Evolutionary conservation across 2,797 vertebrate species (phyloP), one percentile per base, ranked within the genome.

Genomic region (Scyliorhinus canicula): DNA sequence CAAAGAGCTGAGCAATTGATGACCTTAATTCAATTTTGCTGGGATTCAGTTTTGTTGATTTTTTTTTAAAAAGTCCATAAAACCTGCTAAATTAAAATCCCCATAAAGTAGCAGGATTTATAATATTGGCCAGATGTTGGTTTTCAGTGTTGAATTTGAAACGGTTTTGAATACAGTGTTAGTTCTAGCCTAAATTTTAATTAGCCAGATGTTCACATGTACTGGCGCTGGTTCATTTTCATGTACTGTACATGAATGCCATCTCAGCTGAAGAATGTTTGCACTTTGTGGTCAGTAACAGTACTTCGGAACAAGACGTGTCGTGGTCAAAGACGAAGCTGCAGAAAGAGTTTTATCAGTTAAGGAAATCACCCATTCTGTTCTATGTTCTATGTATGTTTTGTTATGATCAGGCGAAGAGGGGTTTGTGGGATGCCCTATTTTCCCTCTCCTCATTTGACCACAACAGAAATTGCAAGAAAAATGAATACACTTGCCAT

Each of bases 71-170:
- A 57, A n/a, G 14, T 60, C 52, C 31, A 60, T 88, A 88, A 86
- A 88, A 57, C 16, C 85, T 88, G 85, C 31, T 88, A 88, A 57
- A 88, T n/a, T 4, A 88, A 88, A 88, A 88, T 88, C 85, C 47
- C 55, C 52, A 88, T 60, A 88, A n/a, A 60, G 35, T 88, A 19
- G 85, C 52, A 6, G 28, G 52, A 35, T 88, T 88, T 55, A 88
- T 88, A 55, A 57, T 16, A 57, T 88, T 88, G 85, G 55, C 7
- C 85, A 88, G 31, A 19, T 88, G 52, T 88, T 88, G 57, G 85
- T n/a, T n/a, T 55, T 2, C 85, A 35, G 31, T 35, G 52, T 88
- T 88, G 52, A 88, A 88, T 88, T 7, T 82, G 31, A 60, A 88
- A 88, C 57, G 9, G 52, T 57, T 88, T 57, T 6, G 55, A 88